These are phyloP conservation scores for Drosophila suboccidentalis DNA, from an alignment of 2,888 invertebrate genomes.

Conservation along the genomic window DNA sequence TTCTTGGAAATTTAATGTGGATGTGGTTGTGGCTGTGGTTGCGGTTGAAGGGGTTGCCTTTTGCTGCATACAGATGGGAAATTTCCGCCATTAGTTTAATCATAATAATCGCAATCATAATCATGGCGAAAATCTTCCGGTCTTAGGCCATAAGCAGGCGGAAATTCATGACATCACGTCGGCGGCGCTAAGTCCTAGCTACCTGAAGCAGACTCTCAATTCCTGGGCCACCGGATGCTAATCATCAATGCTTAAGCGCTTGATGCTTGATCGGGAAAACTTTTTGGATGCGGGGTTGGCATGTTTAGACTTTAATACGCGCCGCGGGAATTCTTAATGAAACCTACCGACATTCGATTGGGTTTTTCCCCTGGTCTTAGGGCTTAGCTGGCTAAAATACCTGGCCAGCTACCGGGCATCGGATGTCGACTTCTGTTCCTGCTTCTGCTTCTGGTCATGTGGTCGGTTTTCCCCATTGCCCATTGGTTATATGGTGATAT, in stretches of 20 bases:
- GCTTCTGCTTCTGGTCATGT: constrained; percentile 41
- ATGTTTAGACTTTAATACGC: constrained; percentile 82
- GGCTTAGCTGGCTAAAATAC: constrained; percentile 50
- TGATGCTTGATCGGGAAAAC: constrained; percentile 64
- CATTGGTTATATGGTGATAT: constrained; percentile 21
- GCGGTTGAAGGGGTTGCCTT: constrained; percentile 32
- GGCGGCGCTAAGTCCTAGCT: constrained; percentile 68
- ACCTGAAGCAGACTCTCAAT: constrained; percentile 40
- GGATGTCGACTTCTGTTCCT: constrained; percentile 23
- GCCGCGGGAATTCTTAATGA: constrained; percentile 80
- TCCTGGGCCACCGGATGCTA: constrained; percentile 67
- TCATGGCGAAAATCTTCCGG: constrained; percentile 76
- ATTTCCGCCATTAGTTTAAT: constrained; percentile 71
- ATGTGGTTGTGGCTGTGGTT: constrained; percentile 8
- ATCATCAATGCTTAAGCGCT: constrained; percentile 67
- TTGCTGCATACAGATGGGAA: constrained; percentile 56
- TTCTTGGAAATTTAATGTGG: constrained; percentile 50
- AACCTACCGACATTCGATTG: constrained; percentile 35
- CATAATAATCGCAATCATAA: constrained; percentile 75
- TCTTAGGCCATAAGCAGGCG: constrained; percentile 66
- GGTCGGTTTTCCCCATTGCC: constrained; percentile 55
- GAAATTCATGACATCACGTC: constrained; percentile 63
- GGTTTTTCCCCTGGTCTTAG: constrained; percentile 66
- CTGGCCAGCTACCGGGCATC: constrained; percentile 40
- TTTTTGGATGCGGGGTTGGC: constrained; percentile 66